phyloP scores from a whole-genome alignment of 2,888 invertebrate genomes.

The Tinea pellionella region DNA sequence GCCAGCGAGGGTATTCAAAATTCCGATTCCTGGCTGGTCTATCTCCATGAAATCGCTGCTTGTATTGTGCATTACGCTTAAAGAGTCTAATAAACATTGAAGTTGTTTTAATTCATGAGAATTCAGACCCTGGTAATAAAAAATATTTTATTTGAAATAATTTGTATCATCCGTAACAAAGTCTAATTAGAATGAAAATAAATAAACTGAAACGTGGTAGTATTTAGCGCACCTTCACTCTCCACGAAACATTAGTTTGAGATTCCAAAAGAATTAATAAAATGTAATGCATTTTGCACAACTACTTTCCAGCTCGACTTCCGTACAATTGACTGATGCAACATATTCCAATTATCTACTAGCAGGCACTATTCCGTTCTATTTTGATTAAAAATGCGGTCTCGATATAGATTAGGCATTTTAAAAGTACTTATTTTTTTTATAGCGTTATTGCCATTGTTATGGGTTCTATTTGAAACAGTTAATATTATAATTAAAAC shows the following conservation, averaged over 20 bases:
- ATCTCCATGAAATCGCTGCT: conserved; percentile 39
- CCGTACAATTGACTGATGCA: background rate
- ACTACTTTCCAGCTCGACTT: background rate
- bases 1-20: conserved; percentile 40
- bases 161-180: conserved; percentile 1
- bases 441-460: too few relatives aligned
- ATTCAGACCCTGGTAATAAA: conserved; percentile 33
- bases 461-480: too few relatives aligned
- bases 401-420: background rate
- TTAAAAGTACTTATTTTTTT: too few relatives aligned
- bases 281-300: conserved; percentile 45
- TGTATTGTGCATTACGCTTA: conserved; percentile 27
- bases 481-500: too few relatives aligned
- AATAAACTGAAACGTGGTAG: too few relatives aligned
- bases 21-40: conserved; percentile 36
- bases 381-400: background rate
- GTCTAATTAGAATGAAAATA: too few relatives aligned
- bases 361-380: background rate
- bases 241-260: conserved; percentile 43
- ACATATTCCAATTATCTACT: background rate
- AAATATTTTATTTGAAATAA: too few relatives aligned
- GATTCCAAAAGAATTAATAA: conserved; percentile 46
- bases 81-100: conserved; percentile 25
- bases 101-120: conserved; percentile 26
- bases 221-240: conserved; percentile 47